Evolutionary conservation across 2,888 invertebrate species (phyloP).

Genomic region (Phyllotreta cruciferae): DNA sequence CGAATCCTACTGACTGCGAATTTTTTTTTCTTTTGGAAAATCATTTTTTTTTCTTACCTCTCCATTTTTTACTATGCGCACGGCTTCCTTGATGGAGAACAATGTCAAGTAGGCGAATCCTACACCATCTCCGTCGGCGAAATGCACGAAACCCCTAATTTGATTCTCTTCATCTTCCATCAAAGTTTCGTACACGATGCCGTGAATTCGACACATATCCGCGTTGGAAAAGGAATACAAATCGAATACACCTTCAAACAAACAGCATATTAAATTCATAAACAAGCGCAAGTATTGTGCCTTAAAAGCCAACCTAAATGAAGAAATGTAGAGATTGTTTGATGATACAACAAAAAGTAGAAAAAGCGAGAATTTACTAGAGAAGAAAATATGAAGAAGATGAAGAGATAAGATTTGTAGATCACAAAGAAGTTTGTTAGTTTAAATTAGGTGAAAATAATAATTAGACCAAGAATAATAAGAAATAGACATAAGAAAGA

Average conservation of each 20-base stretch:
- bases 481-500: too few species aligned
- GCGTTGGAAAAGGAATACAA: slow-evolving; percentile 77
- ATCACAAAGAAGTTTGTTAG: too few species aligned
- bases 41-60: slow-evolving; percentile 64
- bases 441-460: too few species aligned
- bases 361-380: too few species aligned
- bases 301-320: neutral
- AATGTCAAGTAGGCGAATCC: slow-evolving; percentile 78
- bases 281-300: neutral
- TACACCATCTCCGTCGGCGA: slow-evolving; percentile 77
- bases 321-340: neutral
- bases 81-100: slow-evolving; percentile 80
- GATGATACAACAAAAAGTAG: neutral
- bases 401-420: too few species aligned
- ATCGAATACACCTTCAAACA: slow-evolving; percentile 74
- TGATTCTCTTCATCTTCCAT: slow-evolving; percentile 85
- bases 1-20: slow-evolving; percentile 86
- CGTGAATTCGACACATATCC: slow-evolving; percentile 80
- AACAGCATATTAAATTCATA: slow-evolving; percentile 7
- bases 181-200: slow-evolving; percentile 77
- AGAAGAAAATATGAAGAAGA: too few species aligned
- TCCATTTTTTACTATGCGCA: slow-evolving; percentile 81
- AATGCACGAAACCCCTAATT: slow-evolving; percentile 79
- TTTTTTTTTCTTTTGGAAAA: slow-evolving; percentile 29
- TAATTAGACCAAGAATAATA: too few species aligned